These are phyloP conservation scores for Propithecus deckenii DNA, from an alignment of 2,797 vertebrate species.

Conservation along the genomic window DNA sequence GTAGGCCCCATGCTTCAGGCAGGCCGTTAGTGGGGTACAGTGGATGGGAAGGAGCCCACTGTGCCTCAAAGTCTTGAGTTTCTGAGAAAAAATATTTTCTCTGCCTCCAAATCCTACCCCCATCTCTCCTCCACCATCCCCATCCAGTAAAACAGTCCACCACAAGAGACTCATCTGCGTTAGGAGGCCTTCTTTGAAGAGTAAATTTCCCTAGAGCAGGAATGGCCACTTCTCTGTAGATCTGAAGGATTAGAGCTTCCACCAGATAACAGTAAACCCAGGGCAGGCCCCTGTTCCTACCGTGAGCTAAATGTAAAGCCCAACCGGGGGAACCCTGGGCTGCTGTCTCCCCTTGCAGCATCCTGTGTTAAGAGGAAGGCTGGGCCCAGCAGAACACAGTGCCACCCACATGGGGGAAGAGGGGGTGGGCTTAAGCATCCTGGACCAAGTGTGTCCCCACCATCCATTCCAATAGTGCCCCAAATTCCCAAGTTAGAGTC, in stretches of 20 bases:
- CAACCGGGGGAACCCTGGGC: neutral
- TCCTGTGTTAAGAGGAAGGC: neutral
- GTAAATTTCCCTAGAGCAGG: neutral
- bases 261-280: neutral
- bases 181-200: neutral
- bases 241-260: neutral
- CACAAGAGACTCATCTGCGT: too few species aligned
- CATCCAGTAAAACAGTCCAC: neutral
- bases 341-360: neutral
- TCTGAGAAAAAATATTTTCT: neutral
- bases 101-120: neutral
- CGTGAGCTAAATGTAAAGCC: neutral
- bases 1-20: accelerated
- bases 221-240: accelerated
- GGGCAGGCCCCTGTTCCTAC: neutral
- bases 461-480: neutral
- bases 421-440: neutral
- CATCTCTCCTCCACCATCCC: neutral
- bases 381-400: neutral
- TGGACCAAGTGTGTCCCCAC: neutral
- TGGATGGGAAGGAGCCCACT: neutral
- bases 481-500: neutral
- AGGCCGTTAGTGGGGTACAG: too few species aligned
- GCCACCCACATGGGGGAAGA: neutral
- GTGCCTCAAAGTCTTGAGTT: neutral